Conservation (phyloP, 2,888 invertebrate genomes). For the Drosophila pseudotakahashii region DNA sequence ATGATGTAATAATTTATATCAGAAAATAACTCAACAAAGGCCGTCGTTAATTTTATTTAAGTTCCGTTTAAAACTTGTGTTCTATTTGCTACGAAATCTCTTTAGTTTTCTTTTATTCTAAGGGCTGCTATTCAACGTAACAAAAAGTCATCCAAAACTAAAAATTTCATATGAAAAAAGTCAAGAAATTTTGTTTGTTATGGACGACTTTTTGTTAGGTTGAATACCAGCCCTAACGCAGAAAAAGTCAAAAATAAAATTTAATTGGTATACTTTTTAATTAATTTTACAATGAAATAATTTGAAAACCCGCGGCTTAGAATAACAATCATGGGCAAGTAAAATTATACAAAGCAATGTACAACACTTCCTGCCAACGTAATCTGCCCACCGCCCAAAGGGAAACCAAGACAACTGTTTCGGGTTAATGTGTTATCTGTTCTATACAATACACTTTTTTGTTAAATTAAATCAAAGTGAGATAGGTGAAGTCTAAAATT, state of each 20-base stretch:
- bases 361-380: slow-evolving; percentile 14
- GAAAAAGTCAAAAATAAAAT: background rate
- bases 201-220: too few species aligned
- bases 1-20: background rate
- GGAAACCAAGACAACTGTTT: slow-evolving; percentile 9
- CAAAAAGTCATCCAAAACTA: too few species aligned
- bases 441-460: slow-evolving; percentile 18
- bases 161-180: too few species aligned
- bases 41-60: slow-evolving; percentile 51
- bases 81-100: too few species aligned
- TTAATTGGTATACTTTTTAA: background rate
- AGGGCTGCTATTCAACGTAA: too few species aligned
- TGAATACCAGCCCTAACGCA: too few species aligned
- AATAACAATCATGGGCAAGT: background rate
- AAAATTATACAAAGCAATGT: background rate
- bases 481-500: slow-evolving; percentile 61
- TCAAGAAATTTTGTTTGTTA: too few species aligned
- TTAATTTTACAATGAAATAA: background rate
- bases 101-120: too few species aligned
- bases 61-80: background rate
- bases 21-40: slow-evolving; percentile 42
- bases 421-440: slow-evolving; percentile 14
- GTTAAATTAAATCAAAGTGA: slow-evolving; percentile 54
- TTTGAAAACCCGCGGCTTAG: background rate
- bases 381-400: slow-evolving; percentile 11